Base-by-base conservation (phyloP, 2,888 invertebrate species). In the Eurytoma adleriae region DNA sequence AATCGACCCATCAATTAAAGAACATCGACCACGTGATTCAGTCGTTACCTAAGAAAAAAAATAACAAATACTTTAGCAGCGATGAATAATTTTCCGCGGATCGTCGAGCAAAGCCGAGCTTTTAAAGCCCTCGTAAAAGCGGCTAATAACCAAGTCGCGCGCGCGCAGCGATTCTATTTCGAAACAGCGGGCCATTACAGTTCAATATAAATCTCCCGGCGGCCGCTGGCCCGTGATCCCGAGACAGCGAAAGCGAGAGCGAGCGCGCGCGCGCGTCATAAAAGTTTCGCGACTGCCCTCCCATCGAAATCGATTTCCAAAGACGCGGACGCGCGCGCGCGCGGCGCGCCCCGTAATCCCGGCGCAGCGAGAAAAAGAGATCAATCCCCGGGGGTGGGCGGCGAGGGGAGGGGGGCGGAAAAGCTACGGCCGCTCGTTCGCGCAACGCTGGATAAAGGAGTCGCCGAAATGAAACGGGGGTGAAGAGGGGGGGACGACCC, bases 341-440 rank as follows among this genome's bases (percentile, higher is more conserved):
- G 54, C n/a, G 18, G 20, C 14, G 1, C 54, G 71, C 56, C 66
- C n/a, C 13, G 64, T 70, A 64, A 52, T 59, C 59, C 57, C 56
- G 59, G 16, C 16, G 66, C 13, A 5, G 52, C 62, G 62, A 52
- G 14, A 1, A 48, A 30, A 30, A 2, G 24, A n/a, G 16, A 18
- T 14, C 30, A 12, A 14, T 20, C 30, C 14, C 16, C 12, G 30
- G 14, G 40, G 27, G 54, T 14, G 40, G 16, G 30, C 20, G 52
- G 40, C 48, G 20, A 20, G 52, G 24, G 27, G 54, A 10, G 1
- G 40, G 40, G 30, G 7, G 2, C 40, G 10, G 40, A 10, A 40
- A 40, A 40, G 40, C 40, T 40, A 40, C 40, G 40, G 40, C 40
- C 40, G 40, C 40, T 40, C 40, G 40, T 40, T 40, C 40, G 10